Evolutionary conservation across 2,797 vertebrate genomes (phyloP).

Genomic region (Ciconia nigra): DNA sequence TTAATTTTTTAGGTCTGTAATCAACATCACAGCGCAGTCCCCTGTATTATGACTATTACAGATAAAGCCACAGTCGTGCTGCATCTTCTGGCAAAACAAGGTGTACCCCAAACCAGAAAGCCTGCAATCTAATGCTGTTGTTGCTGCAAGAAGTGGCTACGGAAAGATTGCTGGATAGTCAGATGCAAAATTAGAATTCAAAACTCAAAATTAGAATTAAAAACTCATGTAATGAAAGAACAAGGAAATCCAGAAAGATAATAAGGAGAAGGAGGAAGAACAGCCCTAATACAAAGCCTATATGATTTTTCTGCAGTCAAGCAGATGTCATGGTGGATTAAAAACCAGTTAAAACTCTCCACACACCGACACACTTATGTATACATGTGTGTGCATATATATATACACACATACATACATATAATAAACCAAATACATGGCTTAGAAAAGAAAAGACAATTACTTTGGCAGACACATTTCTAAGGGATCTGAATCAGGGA

Average conservation of each 20-base stretch:
- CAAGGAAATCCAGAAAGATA: neutral
- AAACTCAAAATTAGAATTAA: neutral
- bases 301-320: neutral
- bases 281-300: neutral
- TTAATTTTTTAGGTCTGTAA: neutral
- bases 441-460: neutral
- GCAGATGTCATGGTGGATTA: neutral
- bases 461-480: neutral
- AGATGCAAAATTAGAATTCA: neutral
- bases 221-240: neutral
- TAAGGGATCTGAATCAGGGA: neutral
- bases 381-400: accelerated
- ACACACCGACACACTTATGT: accelerated
- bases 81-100: neutral
- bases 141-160: neutral
- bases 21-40: neutral
- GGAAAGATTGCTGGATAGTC: neutral
- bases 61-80: neutral
- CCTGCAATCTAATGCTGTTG: neutral
- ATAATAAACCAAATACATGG: neutral
- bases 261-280: neutral
- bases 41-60: neutral
- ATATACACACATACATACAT: neutral
- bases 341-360: neutral
- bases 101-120: neutral